A percentile compares a stretch with the other conserved stretches of the same genome.
Conservation (phyloP, 2,888 invertebrate species). For the Xylocampa areola region DNA sequence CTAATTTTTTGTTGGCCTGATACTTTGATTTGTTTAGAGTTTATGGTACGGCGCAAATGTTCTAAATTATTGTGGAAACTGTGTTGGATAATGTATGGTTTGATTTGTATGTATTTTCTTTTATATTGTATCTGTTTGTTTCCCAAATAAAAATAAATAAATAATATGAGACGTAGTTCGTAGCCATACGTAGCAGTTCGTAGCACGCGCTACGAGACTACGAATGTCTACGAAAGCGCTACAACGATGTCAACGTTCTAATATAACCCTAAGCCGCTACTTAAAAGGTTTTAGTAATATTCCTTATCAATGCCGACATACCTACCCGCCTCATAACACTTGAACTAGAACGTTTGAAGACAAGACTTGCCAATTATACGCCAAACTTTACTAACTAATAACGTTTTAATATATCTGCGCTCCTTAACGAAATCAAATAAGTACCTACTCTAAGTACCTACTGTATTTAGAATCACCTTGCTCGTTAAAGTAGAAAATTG, state of each 20-base stretch:
- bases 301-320: slow-evolving; percentile 8
- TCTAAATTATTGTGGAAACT: too few species aligned
- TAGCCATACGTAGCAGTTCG: slow-evolving; percentile 16
- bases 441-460: too few species aligned
- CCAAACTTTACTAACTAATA: slow-evolving; percentile 42
- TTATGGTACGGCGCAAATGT: too few species aligned
- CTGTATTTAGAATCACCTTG: too few species aligned
- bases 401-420: slow-evolving; percentile 32
- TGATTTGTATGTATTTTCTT: too few species aligned
- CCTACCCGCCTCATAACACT: slow-evolving; percentile 15
- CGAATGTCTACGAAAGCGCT: slow-evolving; percentile 38
- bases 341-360: slow-evolving; percentile 35
- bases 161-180: background rate
- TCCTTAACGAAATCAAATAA: slow-evolving; percentile 34
- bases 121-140: too few species aligned
- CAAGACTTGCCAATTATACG: slow-evolving; percentile 50
- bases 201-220: slow-evolving; percentile 31
- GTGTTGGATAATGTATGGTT: too few species aligned
- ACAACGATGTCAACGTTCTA: slow-evolving; percentile 14
- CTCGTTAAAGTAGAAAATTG: too few species aligned
- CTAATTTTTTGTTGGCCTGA: too few species aligned
- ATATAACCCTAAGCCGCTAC: background rate
- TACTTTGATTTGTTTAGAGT: too few species aligned
- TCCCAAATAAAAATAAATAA: too few species aligned
- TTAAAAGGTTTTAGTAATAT: slow-evolving; percentile 23